Conservation (phyloP, 2,888 invertebrate species). For the Epinotia nisella region DNA sequence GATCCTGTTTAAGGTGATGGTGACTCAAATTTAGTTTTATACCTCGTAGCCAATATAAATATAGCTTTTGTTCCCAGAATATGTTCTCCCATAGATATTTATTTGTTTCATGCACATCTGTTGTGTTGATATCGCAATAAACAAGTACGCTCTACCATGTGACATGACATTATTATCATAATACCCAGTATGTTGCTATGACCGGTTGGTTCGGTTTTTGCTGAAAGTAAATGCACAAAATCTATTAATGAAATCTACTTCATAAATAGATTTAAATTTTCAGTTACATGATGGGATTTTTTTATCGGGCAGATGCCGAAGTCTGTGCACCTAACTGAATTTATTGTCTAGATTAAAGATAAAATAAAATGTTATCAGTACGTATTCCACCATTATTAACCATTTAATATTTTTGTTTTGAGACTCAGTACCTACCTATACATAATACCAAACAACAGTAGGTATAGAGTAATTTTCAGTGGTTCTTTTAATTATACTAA, state of each 20-base stretch:
- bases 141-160: slow-evolving; percentile 22
- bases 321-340: too few relatives aligned
- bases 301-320: too few relatives aligned
- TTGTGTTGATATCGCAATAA: slow-evolving; percentile 27
- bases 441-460: too few relatives aligned
- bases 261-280: neutral
- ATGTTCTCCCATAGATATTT: slow-evolving; percentile 1
- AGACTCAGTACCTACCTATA: too few relatives aligned
- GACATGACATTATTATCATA: neutral
- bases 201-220: slow-evolving; percentile 24
- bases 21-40: slow-evolving; percentile 22
- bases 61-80: neutral
- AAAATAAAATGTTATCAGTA: neutral
- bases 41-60: neutral
- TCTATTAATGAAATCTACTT: neutral
- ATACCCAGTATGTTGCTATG: neutral
- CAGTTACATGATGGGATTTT: neutral
- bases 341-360: neutral
- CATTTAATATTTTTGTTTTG: too few relatives aligned
- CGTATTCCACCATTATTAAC: too few relatives aligned
- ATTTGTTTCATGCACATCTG: slow-evolving; percentile 27
- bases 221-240: neutral
- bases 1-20: neutral
- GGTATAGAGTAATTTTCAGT: too few relatives aligned
- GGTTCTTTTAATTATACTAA: too few relatives aligned